Evolutionary conservation across 2,888 invertebrate species (phyloP).

Genomic region (Aphodius sticticus): DNA sequence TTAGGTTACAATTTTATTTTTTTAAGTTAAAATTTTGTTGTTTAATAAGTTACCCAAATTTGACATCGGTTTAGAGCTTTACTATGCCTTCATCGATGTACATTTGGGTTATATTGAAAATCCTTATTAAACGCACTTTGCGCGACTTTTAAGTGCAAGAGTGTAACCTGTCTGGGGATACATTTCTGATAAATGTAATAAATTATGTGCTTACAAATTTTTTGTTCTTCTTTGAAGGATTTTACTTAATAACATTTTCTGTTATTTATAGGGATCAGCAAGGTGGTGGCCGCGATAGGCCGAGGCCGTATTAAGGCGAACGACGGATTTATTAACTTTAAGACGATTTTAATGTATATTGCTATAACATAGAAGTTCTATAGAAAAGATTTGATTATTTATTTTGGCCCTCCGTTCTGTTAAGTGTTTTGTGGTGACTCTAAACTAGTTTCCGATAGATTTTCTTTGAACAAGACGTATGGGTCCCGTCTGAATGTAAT

Average conservation of each 20-base stretch:
- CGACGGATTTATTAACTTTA: neutral
- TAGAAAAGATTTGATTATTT: neutral
- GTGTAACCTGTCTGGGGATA: slow-evolving; percentile 48
- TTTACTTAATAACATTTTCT: neutral
- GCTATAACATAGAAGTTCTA: neutral
- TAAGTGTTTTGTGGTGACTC: neutral
- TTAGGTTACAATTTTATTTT: slow-evolving; percentile 7
- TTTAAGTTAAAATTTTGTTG: slow-evolving; percentile 21
- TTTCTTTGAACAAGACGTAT: neutral
- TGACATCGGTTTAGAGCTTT: slow-evolving; percentile 32
- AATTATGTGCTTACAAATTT: neutral
- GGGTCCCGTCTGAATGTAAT: neutral
- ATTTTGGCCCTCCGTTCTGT: neutral
- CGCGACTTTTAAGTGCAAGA: slow-evolving; percentile 17
- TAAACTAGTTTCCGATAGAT: neutral
- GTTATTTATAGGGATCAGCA: slow-evolving; percentile 49
- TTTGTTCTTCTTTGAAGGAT: neutral
- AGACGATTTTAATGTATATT: neutral
- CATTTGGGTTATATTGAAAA: slow-evolving; percentile 40
- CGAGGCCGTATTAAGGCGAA: slow-evolving; percentile 52
- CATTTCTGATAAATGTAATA: slow-evolving; percentile 32
- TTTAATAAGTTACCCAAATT: too few relatives aligned
- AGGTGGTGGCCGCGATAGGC: slow-evolving; percentile 59
- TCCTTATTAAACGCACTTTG: slow-evolving; percentile 45
- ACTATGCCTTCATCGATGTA: slow-evolving; percentile 30